phyloP scores from a whole-genome alignment of 2,113 vertebrate species.

The Chloropsis cyanopogon region DNA sequence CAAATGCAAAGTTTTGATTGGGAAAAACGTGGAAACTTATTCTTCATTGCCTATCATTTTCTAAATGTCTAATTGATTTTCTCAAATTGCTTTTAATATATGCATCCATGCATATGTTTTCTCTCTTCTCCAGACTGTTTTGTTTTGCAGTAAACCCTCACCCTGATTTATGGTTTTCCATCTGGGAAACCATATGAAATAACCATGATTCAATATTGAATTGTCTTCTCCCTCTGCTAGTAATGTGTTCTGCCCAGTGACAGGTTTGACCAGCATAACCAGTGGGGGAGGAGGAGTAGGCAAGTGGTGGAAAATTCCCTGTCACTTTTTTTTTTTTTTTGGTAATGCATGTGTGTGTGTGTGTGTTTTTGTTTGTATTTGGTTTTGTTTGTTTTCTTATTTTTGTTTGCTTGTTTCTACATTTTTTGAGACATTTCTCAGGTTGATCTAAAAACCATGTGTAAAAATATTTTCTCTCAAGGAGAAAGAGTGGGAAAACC shows the following conservation, averaged over 20 bases:
- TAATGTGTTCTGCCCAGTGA: not conserved
- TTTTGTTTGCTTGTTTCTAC: not conserved
- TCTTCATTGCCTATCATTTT: not conserved
- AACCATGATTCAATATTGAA: not conserved
- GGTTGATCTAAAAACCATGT: not conserved
- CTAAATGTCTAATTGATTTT: not conserved
- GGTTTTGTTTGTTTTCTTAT: not conserved
- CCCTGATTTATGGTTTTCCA: constrained; percentile 26
- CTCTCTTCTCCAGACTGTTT: constrained; percentile 17
- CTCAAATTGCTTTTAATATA: not conserved
- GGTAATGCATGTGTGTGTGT: not conserved
- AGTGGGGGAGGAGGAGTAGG: not conserved
- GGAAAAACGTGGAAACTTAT: not conserved
- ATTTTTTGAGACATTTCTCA: not conserved
- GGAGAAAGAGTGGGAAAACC: not conserved
- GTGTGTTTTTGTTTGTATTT: not conserved
- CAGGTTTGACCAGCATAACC: not conserved
- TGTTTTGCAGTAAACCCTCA: constrained; percentile 6
- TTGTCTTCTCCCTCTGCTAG: not conserved
- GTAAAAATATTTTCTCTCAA: not conserved
- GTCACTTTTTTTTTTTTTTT: not conserved
- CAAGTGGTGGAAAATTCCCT: not conserved
- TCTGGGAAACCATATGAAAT: constrained; percentile 46
- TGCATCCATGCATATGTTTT: constrained; percentile 7
- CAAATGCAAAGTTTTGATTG: not conserved